Evolutionary conservation across 2,797 vertebrate genomes (phyloP).

Genomic region (Mus spretus): DNA sequence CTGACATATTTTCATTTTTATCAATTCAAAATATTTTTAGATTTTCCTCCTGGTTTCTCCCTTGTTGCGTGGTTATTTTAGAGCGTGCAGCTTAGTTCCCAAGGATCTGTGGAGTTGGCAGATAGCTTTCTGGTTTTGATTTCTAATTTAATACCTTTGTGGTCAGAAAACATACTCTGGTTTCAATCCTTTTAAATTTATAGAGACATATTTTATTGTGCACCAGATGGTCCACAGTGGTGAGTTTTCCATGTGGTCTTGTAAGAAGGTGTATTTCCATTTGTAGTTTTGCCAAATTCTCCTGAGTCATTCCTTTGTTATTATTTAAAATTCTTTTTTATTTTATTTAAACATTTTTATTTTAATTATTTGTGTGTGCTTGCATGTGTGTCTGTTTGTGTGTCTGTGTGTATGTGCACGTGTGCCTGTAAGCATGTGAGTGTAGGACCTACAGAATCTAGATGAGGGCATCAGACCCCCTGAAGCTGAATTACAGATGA

Average conservation of each 20-base stretch:
- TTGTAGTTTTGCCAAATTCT: conserved; percentile 35
- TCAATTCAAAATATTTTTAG: conserved; percentile 56
- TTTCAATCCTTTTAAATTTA: conserved; percentile 82
- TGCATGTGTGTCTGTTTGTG: background rate
- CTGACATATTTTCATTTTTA: conserved; percentile 56
- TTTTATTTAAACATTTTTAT: background rate
- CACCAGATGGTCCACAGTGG: conserved; percentile 65
- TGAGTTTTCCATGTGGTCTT: conserved; percentile 55
- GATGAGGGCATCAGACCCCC: background rate
- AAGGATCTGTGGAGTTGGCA: conserved; percentile 55
- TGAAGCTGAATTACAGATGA: background rate
- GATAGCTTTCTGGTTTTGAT: conserved; percentile 81
- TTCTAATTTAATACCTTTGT: conserved; percentile 78
- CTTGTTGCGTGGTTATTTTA: conserved; percentile 49
- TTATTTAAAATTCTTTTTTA: conserved; percentile 39
- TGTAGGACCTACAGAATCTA: background rate
- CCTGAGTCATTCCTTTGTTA: conserved; percentile 36
- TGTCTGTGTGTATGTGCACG: background rate
- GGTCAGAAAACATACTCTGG: conserved; percentile 77
- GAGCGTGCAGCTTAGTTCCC: conserved; percentile 55
- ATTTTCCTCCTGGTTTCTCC: conserved; percentile 47
- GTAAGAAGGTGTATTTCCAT: conserved; percentile 61
- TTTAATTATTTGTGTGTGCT: background rate
- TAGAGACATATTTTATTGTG: conserved; percentile 75
- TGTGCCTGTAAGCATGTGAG: background rate